phyloP scores from a whole-genome alignment of 2,888 invertebrate species.

The Pachycephus smyrnensis region DNA sequence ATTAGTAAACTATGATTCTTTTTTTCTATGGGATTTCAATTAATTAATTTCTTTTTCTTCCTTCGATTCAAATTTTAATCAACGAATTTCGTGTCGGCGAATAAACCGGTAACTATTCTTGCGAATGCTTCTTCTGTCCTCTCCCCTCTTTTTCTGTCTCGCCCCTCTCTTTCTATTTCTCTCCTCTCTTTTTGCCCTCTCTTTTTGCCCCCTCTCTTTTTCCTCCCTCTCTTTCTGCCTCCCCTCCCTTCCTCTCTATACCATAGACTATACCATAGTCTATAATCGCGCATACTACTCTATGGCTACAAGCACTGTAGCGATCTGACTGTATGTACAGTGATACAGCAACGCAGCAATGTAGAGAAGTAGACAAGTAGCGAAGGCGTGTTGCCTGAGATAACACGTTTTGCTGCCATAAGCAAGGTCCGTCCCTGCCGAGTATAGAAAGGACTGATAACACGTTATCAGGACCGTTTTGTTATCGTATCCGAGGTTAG shows the following conservation, averaged over 20 bases:
- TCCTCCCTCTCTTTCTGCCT: too few species aligned
- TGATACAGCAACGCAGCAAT: background rate
- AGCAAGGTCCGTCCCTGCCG: constrained; percentile 9
- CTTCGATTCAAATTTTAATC: constrained; percentile 21
- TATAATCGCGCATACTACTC: too few species aligned
- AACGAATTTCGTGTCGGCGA: constrained; percentile 12
- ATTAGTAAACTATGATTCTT: too few species aligned
- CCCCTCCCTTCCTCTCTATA: too few species aligned
- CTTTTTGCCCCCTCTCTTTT: too few species aligned
- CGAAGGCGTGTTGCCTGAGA: constrained; percentile 9
- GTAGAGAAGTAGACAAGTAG: constrained; percentile 6
- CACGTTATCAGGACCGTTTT: background rate
- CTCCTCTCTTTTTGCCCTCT: too few species aligned
- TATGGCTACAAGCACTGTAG: background rate
- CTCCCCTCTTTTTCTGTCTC: too few species aligned
- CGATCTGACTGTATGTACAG: background rate
- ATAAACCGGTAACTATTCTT: background rate
- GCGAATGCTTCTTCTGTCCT: background rate
- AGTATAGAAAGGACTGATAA: background rate
- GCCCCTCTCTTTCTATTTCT: too few species aligned
- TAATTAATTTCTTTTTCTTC: background rate
- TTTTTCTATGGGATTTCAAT: too few species aligned
- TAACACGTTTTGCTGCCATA: constrained; percentile 16
- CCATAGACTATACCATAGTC: too few species aligned
- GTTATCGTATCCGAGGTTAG: background rate